Conservation (phyloP, 2,797 vertebrate species). For the Syngnathus acus region DNA sequence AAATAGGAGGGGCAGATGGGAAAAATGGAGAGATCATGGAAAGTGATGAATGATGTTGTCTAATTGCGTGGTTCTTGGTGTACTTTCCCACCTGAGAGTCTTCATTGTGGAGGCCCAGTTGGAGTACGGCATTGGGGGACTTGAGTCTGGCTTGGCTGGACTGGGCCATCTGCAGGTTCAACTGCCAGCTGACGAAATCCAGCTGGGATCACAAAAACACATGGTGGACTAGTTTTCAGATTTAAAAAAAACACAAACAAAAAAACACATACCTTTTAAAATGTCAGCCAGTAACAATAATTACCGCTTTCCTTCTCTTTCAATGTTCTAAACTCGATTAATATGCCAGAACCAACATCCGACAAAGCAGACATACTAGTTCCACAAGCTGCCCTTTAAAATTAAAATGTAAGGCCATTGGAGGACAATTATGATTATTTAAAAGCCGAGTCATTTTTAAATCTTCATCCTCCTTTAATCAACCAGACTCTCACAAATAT, state of each 20-base stretch:
- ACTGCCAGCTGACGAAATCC: constrained; percentile 87
- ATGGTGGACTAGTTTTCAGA: not conserved
- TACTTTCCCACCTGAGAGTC: constrained; percentile 76
- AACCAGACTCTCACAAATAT: not conserved
- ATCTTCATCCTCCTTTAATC: not conserved
- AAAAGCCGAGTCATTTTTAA: not conserved
- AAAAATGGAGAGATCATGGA: not conserved
- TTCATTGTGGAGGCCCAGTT: constrained; percentile 79
- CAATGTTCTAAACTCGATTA: not conserved
- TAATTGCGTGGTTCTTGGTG: constrained; percentile 4
- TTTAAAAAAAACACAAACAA: not conserved
- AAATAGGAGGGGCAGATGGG: constrained; percentile 15
- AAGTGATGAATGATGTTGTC: constrained; percentile 5
- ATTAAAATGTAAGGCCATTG: not conserved
- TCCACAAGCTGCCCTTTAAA: not conserved
- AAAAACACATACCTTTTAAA: not conserved
- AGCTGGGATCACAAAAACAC: constrained; percentile 69
- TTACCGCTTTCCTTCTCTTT: not conserved
- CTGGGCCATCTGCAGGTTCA: constrained; percentile 92
- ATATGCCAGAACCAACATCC: not conserved
- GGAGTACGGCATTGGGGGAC: constrained; percentile 81
- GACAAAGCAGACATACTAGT: not conserved
- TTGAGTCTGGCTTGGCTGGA: constrained; percentile 83
- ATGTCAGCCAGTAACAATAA: not conserved
- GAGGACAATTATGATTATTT: not conserved